Conservation (phyloP, 2,888 invertebrate genomes). For the Caenorhabditis sp. region DNA sequence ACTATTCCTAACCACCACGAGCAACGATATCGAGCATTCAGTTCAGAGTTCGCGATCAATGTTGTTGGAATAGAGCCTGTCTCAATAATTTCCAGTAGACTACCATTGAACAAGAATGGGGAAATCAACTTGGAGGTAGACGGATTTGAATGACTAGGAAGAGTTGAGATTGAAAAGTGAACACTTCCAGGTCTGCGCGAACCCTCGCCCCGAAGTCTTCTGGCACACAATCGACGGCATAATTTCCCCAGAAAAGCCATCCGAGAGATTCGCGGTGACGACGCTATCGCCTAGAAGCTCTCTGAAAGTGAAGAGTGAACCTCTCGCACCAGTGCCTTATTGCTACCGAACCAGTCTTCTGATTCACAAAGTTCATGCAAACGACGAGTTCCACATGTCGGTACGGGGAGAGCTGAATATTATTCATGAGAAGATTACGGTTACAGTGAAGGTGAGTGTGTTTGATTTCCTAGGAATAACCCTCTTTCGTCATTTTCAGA, state of each 20-base stretch:
- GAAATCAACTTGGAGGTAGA: conserved; percentile 61
- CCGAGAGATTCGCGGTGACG: conserved; percentile 42
- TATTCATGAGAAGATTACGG: conserved; percentile 38
- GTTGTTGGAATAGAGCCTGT: conserved; percentile 54
- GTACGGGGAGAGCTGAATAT: conserved; percentile 52
- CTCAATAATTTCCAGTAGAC: conserved; percentile 19
- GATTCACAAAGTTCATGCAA: conserved; percentile 38
- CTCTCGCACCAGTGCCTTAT: conserved; percentile 34
- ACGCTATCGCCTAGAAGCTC: conserved; percentile 11
- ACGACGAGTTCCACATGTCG: conserved; percentile 47
- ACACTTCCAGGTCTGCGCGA: conserved; percentile 71
- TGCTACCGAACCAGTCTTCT: conserved; percentile 53
- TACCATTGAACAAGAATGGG: conserved; percentile 37
- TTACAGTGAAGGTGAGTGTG: conserved; percentile 29
- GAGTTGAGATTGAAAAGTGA: too few species aligned
- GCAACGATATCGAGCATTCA: conserved; percentile 52
- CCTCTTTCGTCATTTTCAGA: too few species aligned
- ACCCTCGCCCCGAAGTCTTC: conserved; percentile 68
- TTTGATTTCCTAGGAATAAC: too few species aligned
- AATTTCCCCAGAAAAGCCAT: conserved; percentile 19
- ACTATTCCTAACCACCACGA: conserved; percentile 50
- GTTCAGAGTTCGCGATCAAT: conserved; percentile 59
- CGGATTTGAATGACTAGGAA: too few species aligned
- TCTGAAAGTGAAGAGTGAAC: conserved; percentile 10
- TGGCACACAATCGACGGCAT: conserved; percentile 68